Evolutionary conservation across 2,113 vertebrate genomes (phyloP).

Genomic region (Callipepla squamata): DNA sequence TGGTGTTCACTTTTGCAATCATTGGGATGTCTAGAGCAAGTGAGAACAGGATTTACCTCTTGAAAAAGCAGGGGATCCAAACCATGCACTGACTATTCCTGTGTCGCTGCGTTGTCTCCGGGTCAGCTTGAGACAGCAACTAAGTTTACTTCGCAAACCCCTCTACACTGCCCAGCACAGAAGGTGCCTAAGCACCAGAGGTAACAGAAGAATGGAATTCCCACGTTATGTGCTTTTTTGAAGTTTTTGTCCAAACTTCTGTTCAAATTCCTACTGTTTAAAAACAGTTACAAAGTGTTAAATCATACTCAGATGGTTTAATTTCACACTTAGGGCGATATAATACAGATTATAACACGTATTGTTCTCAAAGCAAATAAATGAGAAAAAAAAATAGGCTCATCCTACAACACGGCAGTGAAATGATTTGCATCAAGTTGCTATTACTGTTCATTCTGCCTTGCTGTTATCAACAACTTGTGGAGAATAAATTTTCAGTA

Average conservation of each 20-base stretch:
- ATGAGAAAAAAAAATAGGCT: neutral
- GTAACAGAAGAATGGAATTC: neutral
- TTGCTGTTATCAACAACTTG: neutral
- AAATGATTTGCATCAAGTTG: neutral
- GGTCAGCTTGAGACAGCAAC: neutral
- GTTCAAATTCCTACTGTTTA: neutral
- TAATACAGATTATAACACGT: neutral
- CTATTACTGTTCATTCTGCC: neutral
- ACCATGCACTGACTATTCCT: neutral
- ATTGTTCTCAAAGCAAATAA: neutral
- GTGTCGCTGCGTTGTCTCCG: neutral
- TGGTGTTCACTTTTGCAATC: rapidly evolving
- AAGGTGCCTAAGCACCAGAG: neutral
- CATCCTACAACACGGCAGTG: neutral
- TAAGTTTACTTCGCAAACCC: neutral
- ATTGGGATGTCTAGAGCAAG: neutral
- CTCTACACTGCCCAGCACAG: neutral
- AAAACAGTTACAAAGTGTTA: neutral
- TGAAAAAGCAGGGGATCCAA: neutral
- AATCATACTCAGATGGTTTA: constrained; percentile 12
- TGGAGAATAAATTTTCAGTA: constrained; percentile 24
- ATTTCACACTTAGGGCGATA: neutral
- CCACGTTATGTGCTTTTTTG: neutral
- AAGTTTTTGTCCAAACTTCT: neutral
- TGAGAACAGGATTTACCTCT: neutral